Conservation (phyloP, 2,888 invertebrate species). For the Drosophila trichaetosa region DNA sequence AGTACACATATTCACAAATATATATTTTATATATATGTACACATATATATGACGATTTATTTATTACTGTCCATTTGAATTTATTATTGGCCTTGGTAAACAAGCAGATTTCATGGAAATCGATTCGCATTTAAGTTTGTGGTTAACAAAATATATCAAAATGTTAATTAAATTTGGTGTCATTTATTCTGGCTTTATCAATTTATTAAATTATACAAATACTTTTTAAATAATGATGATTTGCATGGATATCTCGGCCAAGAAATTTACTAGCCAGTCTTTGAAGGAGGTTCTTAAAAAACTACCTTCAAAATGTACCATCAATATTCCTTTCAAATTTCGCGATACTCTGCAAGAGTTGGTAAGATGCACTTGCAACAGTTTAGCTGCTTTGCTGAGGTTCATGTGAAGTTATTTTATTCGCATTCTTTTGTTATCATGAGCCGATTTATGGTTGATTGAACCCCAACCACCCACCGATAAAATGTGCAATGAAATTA, state of each 20-base stretch:
- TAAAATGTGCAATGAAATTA: neutral
- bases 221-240: neutral
- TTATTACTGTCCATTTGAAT: constrained; percentile 31
- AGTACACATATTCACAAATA: neutral
- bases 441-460: constrained; percentile 18
- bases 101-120: neutral
- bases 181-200: neutral
- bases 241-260: neutral
- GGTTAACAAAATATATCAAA: neutral
- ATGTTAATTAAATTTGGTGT: rapidly evolving
- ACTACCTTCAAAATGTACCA: neutral
- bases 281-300: neutral
- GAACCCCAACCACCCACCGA: neutral
- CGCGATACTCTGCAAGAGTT: neutral
- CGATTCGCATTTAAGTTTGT: neutral
- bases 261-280: neutral
- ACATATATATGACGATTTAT: constrained; percentile 5
- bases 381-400: neutral
- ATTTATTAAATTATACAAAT: neutral
- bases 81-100: neutral
- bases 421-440: neutral
- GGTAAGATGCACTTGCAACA: neutral
- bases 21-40: neutral
- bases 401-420: neutral
- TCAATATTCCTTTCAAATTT: too few species aligned